Base-by-base conservation (phyloP, 2,888 invertebrate species). In the Limenitis camilla region DNA sequence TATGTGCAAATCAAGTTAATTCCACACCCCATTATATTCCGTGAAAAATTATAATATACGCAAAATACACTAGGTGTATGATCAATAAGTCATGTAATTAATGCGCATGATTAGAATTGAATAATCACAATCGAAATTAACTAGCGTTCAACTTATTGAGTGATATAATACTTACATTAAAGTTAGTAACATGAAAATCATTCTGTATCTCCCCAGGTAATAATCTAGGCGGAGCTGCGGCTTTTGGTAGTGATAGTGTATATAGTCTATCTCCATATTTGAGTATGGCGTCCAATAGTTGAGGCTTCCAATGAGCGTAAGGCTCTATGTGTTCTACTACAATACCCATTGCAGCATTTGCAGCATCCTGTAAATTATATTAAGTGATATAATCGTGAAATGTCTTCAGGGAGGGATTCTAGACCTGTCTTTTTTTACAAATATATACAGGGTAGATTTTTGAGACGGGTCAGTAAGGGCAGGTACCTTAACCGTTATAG, bases 221-320 rank as follows among this genome's bases (percentile, higher is more conserved):
- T 8, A 85, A 51, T 0, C 49, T 54, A 0, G 85, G 85, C 0
- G 79, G 73, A 0, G 56, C 40, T 0, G 52, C 30, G 0, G 83
- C 81, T 0, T 59, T 59, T 0, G 74, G 74, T 39, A 83, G 63
- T 0, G 89, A 86, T 63, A 82, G 78, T 0, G 88, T 88, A 64
- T 90, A 88, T 4, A 92, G 68, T 0, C 89, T 68, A 69, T 92
- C 92, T 0, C 92, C 92, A 55, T 92, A 91, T 60, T 89, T 90
- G 7, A 92, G 63, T 4, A 92, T 79, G 0, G 89, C 85, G 68
- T 92, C 91, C 5, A 92, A 67, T 0, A 91, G 74, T 1, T 76
- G 68, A 0, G 88, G 70, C 46, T 89, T 90, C 89, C 91, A 92
- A 55, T 86, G 81, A 0, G 76, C 68, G 40, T 90, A 81, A 0